Conservation (phyloP, 2,888 invertebrate genomes). For the Xestobium rufovillosum region DNA sequence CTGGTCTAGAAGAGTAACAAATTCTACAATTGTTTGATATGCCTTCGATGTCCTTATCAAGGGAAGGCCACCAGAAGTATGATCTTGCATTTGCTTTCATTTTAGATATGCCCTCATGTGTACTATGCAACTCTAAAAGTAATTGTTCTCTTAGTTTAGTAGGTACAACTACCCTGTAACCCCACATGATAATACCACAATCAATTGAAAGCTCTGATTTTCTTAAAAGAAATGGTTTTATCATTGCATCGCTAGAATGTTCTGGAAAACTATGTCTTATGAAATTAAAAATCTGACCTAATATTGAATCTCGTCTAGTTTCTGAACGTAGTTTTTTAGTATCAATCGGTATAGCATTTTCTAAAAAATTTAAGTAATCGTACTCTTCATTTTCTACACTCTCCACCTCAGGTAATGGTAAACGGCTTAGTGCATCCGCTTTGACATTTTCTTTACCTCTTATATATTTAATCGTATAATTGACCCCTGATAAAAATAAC, state of each 20-base stretch:
- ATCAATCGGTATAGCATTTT: constrained; percentile 4
- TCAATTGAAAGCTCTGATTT: constrained; percentile 9
- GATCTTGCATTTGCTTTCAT: background rate
- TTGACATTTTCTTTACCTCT: background rate
- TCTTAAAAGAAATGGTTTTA: constrained; percentile 5
- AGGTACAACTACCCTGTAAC: constrained; percentile 15
- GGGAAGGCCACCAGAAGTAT: constrained; percentile 12
- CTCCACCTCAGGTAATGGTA: background rate
- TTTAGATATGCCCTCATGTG: background rate
- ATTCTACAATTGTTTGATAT: constrained; percentile 6
- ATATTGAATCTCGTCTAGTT: too few species aligned
- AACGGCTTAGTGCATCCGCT: constrained; percentile 1
- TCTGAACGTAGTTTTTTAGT: background rate
- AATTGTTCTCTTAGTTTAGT: constrained; percentile 4
- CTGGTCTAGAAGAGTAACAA: constrained; percentile 5
- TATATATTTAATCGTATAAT: constrained; percentile 3
- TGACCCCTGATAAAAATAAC: background rate
- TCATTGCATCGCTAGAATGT: background rate
- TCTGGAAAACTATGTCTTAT: constrained; percentile 5
- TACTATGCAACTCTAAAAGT: background rate
- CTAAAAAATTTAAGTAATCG: constrained; percentile 10
- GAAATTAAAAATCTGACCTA: constrained; percentile 8
- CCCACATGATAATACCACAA: constrained; percentile 13
- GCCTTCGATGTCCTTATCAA: constrained; percentile 12
- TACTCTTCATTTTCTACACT: constrained; percentile 3